A percentile compares a stretch with the other conserved stretches of the same genome.
Evolutionary conservation across 35 echinoderm and acorn worm species (phyloP).

Genomic region (Heliocidaris erythrogramma): DNA sequence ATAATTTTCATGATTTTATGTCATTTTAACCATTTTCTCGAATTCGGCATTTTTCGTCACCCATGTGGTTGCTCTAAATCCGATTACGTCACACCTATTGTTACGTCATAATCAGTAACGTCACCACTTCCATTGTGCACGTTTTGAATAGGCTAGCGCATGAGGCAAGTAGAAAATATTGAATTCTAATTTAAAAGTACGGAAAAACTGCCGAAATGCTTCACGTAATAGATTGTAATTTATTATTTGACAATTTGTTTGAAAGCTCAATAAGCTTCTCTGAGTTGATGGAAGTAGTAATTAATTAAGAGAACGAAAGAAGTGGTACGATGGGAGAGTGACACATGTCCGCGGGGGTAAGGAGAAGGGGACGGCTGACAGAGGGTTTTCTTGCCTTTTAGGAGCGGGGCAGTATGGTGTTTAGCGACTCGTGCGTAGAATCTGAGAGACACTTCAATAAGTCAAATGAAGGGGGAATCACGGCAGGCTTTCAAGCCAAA

Average conservation of each 20-base stretch:
- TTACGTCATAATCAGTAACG: background rate
- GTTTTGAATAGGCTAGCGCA: background rate
- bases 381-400: background rate
- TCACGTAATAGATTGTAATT: background rate
- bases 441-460: slow-evolving; percentile 46
- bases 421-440: background rate
- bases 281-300: slow-evolving; percentile 35
- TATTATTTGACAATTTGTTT: background rate
- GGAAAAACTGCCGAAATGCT: background rate
- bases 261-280: background rate
- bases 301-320: slow-evolving; percentile 21
- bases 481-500: background rate
- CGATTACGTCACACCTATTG: slow-evolving; percentile 41
- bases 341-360: slow-evolving; percentile 25
- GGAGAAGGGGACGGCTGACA: background rate
- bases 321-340: slow-evolving; percentile 29
- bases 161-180: slow-evolving; percentile 31
- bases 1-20: background rate
- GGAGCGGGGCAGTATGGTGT: background rate
- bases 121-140: background rate
- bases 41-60: slow-evolving; percentile 37
- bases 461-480: slow-evolving; percentile 10
- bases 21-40: background rate
- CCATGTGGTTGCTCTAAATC: background rate
- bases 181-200: slow-evolving; percentile 1